phyloP scores from a whole-genome alignment of 2,797 vertebrate genomes.

The Bovichtus variegatus region DNA sequence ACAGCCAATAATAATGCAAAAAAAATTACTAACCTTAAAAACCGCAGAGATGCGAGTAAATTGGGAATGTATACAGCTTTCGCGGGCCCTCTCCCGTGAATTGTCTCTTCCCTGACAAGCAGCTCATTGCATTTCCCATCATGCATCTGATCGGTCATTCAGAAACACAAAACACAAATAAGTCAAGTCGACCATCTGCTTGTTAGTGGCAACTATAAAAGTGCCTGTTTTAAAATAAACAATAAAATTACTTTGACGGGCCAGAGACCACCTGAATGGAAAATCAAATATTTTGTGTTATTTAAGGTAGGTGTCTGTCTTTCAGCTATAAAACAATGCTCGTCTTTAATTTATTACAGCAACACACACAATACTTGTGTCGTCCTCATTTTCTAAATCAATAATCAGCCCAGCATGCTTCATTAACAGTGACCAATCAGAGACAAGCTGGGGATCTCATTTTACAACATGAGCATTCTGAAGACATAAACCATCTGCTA shows the following conservation, averaged over 20 bases:
- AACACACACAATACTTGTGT: constrained; percentile 98
- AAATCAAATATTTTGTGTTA: constrained; percentile 97
- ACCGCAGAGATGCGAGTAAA: constrained; percentile 79
- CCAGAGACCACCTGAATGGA: constrained; percentile 97
- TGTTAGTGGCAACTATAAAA: constrained; percentile 99
- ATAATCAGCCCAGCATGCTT: constrained; percentile 99
- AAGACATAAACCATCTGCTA: constrained; percentile 99
- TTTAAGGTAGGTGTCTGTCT: constrained; percentile 94
- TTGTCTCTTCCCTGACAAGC: constrained; percentile 97
- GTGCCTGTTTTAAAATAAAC: constrained; percentile 98
- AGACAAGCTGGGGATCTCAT: constrained; percentile 99
- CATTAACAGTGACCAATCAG: constrained; percentile 99
- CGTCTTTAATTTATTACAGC: constrained; percentile 99
- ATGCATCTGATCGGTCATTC: constrained; percentile 99
- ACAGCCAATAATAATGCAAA: constrained; percentile 87
- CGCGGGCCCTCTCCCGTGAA: constrained; percentile 90
- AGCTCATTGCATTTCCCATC: constrained; percentile 99
- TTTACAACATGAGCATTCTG: constrained; percentile 99
- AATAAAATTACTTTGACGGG: constrained; percentile 98
- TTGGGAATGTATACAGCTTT: constrained; percentile 79
- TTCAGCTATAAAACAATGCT: constrained; percentile 95
- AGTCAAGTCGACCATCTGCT: constrained; percentile 99
- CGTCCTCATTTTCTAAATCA: constrained; percentile 99
- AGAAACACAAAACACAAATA: constrained; percentile 99
- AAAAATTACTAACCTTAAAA: constrained; percentile 83